Base-by-base conservation (phyloP, 2,888 invertebrate species). In the Eupithecia subumbrata region DNA sequence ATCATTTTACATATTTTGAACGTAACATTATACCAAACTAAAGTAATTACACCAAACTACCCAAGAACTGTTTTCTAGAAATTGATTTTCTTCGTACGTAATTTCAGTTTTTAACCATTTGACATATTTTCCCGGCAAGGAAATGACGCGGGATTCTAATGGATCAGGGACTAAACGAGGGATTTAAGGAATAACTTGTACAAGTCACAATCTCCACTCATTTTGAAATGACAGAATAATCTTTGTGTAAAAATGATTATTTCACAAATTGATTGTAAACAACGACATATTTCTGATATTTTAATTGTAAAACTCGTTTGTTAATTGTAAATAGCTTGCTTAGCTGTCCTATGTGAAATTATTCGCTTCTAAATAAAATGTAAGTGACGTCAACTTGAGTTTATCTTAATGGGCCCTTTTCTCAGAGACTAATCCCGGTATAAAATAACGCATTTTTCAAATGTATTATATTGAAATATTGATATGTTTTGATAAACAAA, bases 291-390 rank as follows among this genome's bases (percentile, higher is more conserved):
- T 22, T 56, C 56, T n/a, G n/a, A n/a, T 52, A 52, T n/a, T 56
- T 56, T 4, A 25, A 56, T 56, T 56, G n/a, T 9, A 9, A n/a
- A n/a, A n/a, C 52, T 18, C 7, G 18, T 48, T 52, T n/a, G 52
- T 52, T 9, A 56, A 56, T 56, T 22, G 56, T 56, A 11, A 2
- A 56, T 22, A 56, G 22, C 22, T 56, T 56, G 11, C 18, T 66
- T 66, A 37, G 11, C n/a, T 66, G 11, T 37, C 18, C 30, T 18
- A 11, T 40, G 37, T 66, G 37, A 4, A 66, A 37, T 18, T 5
- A 40, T 66, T 66, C 66, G 66, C 66, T 66, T 37, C 18, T 18
- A 66, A 66, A 66, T 66, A 37, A 66, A 40, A 66, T 37, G 7
- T 66, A 37, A 66, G n/a, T 66, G 18, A 18, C 37, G 66, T 9